Percentiles rank a stretch among this genome's conserved stretches.
These are phyloP conservation scores for Oreohelix idahoensis DNA, from an alignment of 1,140 invertebrate species.

Conservation along the genomic window DNA sequence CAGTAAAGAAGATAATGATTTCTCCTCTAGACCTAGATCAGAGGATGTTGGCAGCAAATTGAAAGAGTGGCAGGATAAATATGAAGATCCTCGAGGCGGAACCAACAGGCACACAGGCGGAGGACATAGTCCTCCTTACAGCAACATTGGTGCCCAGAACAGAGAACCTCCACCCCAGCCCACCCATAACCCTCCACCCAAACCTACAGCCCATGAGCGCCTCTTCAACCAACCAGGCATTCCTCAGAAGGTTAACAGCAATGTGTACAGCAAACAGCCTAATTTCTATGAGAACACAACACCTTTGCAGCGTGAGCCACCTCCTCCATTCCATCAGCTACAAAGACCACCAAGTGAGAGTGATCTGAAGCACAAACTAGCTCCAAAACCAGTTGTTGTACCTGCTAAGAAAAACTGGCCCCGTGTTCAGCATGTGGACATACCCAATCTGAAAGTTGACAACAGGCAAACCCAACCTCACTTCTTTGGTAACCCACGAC, in stretches of 20 bases:
- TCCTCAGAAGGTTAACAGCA: slow-evolving; percentile 56
- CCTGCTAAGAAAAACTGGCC: slow-evolving; percentile 54
- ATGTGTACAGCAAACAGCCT: slow-evolving; percentile 57
- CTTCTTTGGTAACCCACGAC: slow-evolving; percentile 52
- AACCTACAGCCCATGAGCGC: slow-evolving; percentile 40
- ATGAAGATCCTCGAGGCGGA: slow-evolving; percentile 32
- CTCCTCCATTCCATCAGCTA: slow-evolving; percentile 64
- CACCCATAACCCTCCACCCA: slow-evolving; percentile 23
- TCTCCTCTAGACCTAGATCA: slow-evolving; percentile 56
- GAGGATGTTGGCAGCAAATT: slow-evolving; percentile 62
- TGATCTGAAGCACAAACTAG: slow-evolving; percentile 47
- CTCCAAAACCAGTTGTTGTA: slow-evolving; percentile 60
- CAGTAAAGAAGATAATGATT: slow-evolving; percentile 20
- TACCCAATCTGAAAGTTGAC: slow-evolving; percentile 59
- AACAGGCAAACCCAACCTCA: slow-evolving; percentile 62
- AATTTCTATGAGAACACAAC: slow-evolving; percentile 69
- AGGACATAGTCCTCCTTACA: slow-evolving; percentile 47
- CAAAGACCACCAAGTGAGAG: slow-evolving; percentile 47
- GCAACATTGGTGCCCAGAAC: slow-evolving; percentile 35
- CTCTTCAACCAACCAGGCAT: slow-evolving; percentile 46
- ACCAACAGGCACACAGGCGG: slow-evolving; percentile 41
- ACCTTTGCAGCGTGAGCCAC: slow-evolving; percentile 55
- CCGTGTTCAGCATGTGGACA: slow-evolving; percentile 55
- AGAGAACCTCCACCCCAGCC: slow-evolving; percentile 32
- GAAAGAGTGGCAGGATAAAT: slow-evolving; percentile 61